Conservation (phyloP, 1,140 invertebrate genomes). For the Hetaerina americana region DNA sequence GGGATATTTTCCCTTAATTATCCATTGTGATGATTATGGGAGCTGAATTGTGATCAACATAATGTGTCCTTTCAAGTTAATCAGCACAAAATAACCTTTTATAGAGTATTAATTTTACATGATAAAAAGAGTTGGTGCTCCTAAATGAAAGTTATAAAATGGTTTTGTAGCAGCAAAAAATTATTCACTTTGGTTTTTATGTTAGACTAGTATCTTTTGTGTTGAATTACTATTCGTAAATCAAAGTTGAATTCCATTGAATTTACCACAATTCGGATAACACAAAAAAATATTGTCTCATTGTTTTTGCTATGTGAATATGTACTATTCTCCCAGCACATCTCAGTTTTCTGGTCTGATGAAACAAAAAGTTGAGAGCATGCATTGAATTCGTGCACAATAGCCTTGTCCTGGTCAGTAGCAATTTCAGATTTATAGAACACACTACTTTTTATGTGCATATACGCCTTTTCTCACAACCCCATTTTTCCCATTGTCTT, state of each 20-base stretch:
- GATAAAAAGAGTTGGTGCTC: neutral
- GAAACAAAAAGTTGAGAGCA: neutral
- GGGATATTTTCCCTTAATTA: neutral
- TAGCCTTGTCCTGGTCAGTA: neutral
- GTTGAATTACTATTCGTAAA: too few species aligned
- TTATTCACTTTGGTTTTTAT: neutral
- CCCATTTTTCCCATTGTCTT: neutral
- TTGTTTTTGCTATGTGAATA: neutral
- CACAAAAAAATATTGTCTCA: too few species aligned
- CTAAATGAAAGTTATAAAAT: neutral
- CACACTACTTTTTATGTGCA: neutral
- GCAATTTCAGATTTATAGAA: neutral
- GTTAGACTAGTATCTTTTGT: neutral
- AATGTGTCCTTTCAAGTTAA: neutral
- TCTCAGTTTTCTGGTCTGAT: neutral
- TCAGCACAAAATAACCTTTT: neutral
- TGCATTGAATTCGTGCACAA: neutral
- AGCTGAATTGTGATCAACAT: neutral
- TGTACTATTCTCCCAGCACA: neutral
- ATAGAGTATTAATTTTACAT: neutral
- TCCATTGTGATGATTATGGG: neutral
- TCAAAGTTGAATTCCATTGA: too few species aligned
- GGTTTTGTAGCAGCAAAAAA: neutral
- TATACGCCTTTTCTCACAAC: neutral
- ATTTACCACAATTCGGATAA: too few species aligned